Evolutionary conservation across 2,888 invertebrate species (phyloP), one percentile per base, ranked within the genome.

Genomic region (Panorpa germanica): DNA sequence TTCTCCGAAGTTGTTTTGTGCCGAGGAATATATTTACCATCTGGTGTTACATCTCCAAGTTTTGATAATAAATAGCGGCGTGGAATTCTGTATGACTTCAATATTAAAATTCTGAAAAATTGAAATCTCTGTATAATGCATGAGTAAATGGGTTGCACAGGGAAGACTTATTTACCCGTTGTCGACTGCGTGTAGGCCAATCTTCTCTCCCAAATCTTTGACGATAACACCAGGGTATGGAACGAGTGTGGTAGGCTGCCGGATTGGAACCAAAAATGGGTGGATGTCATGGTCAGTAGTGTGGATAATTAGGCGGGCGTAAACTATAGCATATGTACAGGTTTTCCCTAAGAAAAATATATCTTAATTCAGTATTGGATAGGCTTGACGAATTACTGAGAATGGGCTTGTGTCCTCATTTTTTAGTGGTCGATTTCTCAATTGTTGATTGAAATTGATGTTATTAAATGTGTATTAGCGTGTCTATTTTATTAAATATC

Each of bases 171-270:
- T 4, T 28, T 31, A 82, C 80, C 95, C 95, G 58, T 95, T 95
- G 49, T 95, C 95, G 22, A 93, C 54, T 3, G 88, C 91, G 52
- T 93, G 86, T 7, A 88, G 61, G 0, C 83, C 91, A 23, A 83
- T 61, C 55, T 95, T 95, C 49, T 81, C 80, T 1, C 95, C 95
- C 57, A 95, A 67, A 49, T 95, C 93, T 0, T 90, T 91, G 0
- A 91, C 77, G 1, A 64, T 67, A 2, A 95, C 68, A 1, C 90
- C 88, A 0, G 82, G 71, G 44, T 59, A 69, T 0, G 83, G 66
- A 30, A 65, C 45, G 43, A 81, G 49, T 0, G 81, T 82, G 33
- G 63, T 55, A 1, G 72, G 66, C 51, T 83, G 73, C 4, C 90
- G 58, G 35, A 95, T 64, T 1, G 81, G 86, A 9, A 85, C 81